A percentile compares a stretch with the other conserved stretches of the same genome.
phyloP scores from a whole-genome alignment of 2,888 invertebrate genomes.

The Anagyrus pseudococci region DNA sequence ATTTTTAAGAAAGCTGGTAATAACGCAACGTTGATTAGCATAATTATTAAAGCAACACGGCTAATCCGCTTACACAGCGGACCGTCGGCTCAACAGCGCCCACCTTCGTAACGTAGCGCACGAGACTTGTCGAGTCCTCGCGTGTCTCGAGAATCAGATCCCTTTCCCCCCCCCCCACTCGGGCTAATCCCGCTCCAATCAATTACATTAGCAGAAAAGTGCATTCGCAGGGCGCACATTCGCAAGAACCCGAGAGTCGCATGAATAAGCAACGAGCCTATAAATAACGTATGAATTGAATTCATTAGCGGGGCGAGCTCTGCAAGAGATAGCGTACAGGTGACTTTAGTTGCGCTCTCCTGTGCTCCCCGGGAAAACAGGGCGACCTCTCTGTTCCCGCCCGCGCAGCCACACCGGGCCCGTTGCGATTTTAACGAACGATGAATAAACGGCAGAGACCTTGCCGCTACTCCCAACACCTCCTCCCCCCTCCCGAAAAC shows the following conservation, averaged over 20 bases:
- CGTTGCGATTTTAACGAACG: no score
- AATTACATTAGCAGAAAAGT: neutral
- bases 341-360: no score
- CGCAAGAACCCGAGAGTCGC: neutral
- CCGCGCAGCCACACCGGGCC: no score
- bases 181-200: neutral
- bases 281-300: constrained; percentile 16
- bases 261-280: neutral
- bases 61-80: neutral
- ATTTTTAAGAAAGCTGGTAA: neutral
- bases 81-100: neutral
- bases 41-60: neutral
- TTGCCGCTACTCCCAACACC: no score
- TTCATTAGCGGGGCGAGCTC: no score
- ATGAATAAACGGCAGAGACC: no score
- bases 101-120: neutral
- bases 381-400: no score
- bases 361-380: no score
- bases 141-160: neutral
- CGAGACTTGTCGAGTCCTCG: neutral
- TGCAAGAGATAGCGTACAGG: no score
- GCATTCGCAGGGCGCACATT: neutral
- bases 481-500: no score
- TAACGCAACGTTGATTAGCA: neutral
- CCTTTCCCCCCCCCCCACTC: neutral